Base-by-base conservation (phyloP, 2,113 vertebrate species). In the Falcunculus frontatus region DNA sequence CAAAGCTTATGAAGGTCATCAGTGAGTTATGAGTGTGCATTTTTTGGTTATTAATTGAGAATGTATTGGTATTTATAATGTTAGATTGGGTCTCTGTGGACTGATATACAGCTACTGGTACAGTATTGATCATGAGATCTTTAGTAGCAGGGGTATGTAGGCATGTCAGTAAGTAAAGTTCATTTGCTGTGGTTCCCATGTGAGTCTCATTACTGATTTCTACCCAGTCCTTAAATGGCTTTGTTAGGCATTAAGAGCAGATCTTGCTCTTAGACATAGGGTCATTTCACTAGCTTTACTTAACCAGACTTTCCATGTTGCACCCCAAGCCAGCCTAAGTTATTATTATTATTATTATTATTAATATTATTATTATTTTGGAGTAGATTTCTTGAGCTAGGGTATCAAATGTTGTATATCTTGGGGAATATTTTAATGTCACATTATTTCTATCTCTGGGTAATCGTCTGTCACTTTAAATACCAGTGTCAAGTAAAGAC, bases 401-500 rank as follows among this genome's bases (percentile, higher is more conserved):
- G 42, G 23, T 89, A 94, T 91, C 84, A 89, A 93, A 84, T 89
- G 26, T 19, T 78, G 33, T 60, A 46, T 73, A 62, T 95, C 70
- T 93, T 87, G 81, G 52, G 67, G 87, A 96, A 95, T 96, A 96
- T 96, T 96, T 96, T 95, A 94, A 93, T 89, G 81, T 93, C 94
- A 95, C 39, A 69, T 89, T 93, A 95, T 96, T 97, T 93, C 87
- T 39, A 76, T 90, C 78, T 85, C 84, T 88, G 78, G 59, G 33
- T 96, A 91, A 94, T 96, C 84, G 69, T 85, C 94, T 96, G 91
- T 95, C 94, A 95, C 84, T 94, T 95, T 96, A 91, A 94, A 96
- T 96, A 69, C 57, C 25, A 42, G 13, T 96, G 93, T 83, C 93
- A 96, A 69, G 89, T 80, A 79, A 74, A 89, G 91, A 94, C 42